Evolutionary conservation across 2,888 invertebrate genomes (phyloP).

Genomic region (Cremastinae sp.): DNA sequence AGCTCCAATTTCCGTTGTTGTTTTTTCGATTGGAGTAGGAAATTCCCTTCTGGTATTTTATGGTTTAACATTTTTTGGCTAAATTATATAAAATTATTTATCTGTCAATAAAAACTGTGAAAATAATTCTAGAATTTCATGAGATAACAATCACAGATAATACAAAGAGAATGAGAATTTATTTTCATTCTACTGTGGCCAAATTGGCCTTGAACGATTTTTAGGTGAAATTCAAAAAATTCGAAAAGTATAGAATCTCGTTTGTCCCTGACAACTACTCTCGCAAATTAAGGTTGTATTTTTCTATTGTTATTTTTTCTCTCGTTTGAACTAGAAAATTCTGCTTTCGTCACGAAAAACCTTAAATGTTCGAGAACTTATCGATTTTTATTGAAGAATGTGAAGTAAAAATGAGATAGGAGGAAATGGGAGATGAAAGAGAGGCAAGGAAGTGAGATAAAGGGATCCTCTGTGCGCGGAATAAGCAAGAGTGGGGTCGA

Average conservation of each 20-base stretch:
- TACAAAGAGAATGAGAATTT: no score
- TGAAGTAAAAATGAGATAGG: not conserved
- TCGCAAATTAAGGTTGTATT: no score
- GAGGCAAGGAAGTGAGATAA: conserved; percentile 19
- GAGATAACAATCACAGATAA: no score
- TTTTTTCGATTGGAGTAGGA: not conserved
- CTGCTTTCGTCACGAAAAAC: conserved; percentile 9
- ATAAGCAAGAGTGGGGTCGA: not conserved
- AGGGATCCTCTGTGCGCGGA: conserved; percentile 12
- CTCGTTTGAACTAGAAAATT: conserved; percentile 7
- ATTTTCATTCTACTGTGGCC: no score
- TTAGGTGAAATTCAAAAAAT: no score
- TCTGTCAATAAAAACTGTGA: no score
- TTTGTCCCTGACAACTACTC: no score
- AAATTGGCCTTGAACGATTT: no score
- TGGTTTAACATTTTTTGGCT: not conserved
- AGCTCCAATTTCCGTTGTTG: no score
- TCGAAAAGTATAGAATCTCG: no score
- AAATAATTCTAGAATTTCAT: no score
- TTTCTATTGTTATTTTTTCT: not conserved
- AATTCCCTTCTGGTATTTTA: not conserved
- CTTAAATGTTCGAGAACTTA: conserved; percentile 35
- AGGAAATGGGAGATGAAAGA: conserved; percentile 8
- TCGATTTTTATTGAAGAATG: conserved; percentile 34
- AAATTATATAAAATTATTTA: no score